Percentiles rank a stretch among this genome's conserved stretches.
These are phyloP conservation scores for Cyprinodon diabolis DNA, from an alignment of 2,797 vertebrate species.

Conservation along the genomic window DNA sequence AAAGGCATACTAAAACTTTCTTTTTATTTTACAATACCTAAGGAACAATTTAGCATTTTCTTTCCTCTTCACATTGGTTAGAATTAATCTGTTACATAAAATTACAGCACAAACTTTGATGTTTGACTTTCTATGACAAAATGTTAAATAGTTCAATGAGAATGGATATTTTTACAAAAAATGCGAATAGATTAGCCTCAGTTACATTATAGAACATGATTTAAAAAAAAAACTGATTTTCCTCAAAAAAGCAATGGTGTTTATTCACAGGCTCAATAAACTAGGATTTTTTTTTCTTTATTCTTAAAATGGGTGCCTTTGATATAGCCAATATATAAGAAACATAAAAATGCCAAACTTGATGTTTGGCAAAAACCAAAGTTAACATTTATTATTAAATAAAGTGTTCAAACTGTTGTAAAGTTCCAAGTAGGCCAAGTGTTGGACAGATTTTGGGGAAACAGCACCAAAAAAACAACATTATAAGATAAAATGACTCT, in stretches of 20 bases:
- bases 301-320: background rate
- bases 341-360: background rate
- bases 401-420: background rate
- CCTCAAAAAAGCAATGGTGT: background rate
- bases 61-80: too few relatives aligned
- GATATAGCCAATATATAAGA: background rate
- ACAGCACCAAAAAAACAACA: constrained; percentile 35
- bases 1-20: too few relatives aligned
- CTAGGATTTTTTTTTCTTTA: background rate
- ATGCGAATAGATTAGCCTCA: background rate
- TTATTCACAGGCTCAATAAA: background rate
- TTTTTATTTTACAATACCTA: too few relatives aligned
- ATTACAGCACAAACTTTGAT: too few relatives aligned
- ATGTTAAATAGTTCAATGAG: background rate
- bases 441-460: constrained; percentile 36
- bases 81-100: too few relatives aligned
- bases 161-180: background rate
- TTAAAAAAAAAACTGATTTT: background rate
- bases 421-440: background rate
- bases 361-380: background rate
- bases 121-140: background rate
- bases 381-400: background rate
- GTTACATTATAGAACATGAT: background rate
- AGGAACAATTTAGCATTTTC: too few relatives aligned
- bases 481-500: constrained; percentile 30